Evolutionary conservation across 1,140 invertebrate species (phyloP), one percentile per base, ranked within the genome.

Genomic region (Steinernema khuongi): DNA sequence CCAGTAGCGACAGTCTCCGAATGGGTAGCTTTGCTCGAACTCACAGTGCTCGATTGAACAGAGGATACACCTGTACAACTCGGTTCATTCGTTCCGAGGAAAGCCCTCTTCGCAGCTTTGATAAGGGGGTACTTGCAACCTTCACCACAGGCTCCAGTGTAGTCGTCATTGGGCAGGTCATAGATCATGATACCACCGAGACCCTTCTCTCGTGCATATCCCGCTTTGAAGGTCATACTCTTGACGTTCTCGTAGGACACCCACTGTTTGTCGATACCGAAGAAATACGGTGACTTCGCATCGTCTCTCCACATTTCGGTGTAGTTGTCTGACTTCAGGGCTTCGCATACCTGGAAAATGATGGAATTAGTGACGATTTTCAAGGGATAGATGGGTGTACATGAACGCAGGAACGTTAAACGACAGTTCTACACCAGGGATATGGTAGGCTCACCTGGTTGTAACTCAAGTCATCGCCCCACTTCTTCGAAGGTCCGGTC

Each of bases 101-200:
- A 41, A 7, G 36, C 36, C 36, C n/a, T 41, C n/a, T 41, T 41
- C 36, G 36, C 36, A 7, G 36, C 36, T 41, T n/a, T 41, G n/a
- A 41, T 41, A 7, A 41, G n/a, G 7, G 36, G 36, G n/a, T 41
- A 41, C 7, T 41, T n/a, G n/a, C 7, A 11, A 11, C 36, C 36
- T n/a, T 11, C 7, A 41, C 36, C 36, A n/a, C 36, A 41, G n/a
- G n/a, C n/a, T 41, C 36, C 36, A n/a, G 36, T 41, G 36, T 11
- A 41, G n/a, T 41, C 36, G 36, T 41, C 79, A 29, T 72, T 32
- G 67, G 74, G 41, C 22, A 80, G 31, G 19, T 36, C 77, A 70
- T 79, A 80, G 17, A 80, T 69, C 79, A 80, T 80, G 1, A 76
- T 78, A n/a, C 79, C 79, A 28, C n/a, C 70, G 7, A 80, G 28